phyloP scores from a whole-genome alignment of 2,113 vertebrate genomes.

The Tragelaphus strepsiceros region DNA sequence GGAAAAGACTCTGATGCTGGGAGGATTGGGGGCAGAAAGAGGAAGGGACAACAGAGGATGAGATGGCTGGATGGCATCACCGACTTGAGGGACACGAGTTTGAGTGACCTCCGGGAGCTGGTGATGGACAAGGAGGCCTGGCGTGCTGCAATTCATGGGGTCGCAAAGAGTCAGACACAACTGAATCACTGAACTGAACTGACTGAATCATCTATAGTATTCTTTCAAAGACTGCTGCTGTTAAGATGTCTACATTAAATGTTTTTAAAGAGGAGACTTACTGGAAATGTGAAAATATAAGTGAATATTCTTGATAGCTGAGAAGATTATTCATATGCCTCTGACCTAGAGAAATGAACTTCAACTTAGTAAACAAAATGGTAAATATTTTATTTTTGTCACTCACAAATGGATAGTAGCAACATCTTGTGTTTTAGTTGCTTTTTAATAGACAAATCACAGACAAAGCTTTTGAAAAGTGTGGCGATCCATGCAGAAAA shows the following conservation, averaged over 20 bases:
- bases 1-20: no score
- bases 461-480: background rate
- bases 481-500: background rate
- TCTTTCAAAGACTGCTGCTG: background rate
- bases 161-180: no score
- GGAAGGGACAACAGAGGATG: no score
- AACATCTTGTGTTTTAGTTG: background rate
- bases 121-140: no score
- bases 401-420: background rate
- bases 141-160: no score
- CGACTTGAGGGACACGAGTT: no score
- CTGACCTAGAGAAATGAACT: background rate
- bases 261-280: background rate
- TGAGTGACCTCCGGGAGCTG: no score
- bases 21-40: no score
- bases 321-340: background rate
- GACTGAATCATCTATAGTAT: background rate
- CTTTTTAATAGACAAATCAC: background rate
- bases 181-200: no score
- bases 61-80: no score
- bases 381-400: background rate
- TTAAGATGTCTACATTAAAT: background rate
- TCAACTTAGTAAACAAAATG: background rate
- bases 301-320: background rate
- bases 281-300: background rate